These are phyloP conservation scores for Actinemys pallida DNA, from an alignment of 2,113 vertebrate genomes.

Conservation along the genomic window DNA sequence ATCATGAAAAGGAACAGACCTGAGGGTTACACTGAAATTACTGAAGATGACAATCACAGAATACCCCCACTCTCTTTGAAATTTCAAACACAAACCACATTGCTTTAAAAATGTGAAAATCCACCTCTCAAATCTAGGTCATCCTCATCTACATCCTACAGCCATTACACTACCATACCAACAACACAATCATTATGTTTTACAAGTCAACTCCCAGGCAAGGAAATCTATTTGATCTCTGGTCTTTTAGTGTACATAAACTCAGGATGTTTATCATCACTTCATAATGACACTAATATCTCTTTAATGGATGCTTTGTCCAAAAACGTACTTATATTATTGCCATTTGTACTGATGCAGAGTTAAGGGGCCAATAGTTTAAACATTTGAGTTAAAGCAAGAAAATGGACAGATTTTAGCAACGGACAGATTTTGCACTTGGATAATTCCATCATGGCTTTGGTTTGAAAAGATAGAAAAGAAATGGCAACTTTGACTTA, in stretches of 20 bases:
- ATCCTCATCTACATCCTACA: background rate
- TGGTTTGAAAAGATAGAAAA: background rate
- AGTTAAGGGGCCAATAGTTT: background rate
- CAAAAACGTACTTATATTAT: background rate
- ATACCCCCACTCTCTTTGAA: background rate
- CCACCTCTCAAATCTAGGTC: background rate
- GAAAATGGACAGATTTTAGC: background rate
- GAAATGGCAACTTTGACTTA: background rate
- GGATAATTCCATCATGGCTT: background rate
- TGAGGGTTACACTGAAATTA: background rate
- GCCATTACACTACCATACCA: background rate
- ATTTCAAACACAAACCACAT: fast-evolving
- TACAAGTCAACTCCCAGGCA: slow-evolving; percentile 17
- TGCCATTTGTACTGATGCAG: background rate
- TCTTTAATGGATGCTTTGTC: background rate
- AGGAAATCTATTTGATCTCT: slow-evolving; percentile 62
- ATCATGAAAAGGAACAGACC: background rate
- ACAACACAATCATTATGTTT: slow-evolving; percentile 19
- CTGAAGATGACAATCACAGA: background rate
- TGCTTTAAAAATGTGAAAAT: background rate
- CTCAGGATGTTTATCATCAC: slow-evolving; percentile 52
- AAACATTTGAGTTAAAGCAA: background rate
- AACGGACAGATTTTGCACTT: background rate
- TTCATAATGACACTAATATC: background rate
- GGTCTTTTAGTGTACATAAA: slow-evolving; percentile 25